Evolutionary conservation across 2,113 vertebrate genomes (phyloP).

Genomic region (Myotis davidii): DNA sequence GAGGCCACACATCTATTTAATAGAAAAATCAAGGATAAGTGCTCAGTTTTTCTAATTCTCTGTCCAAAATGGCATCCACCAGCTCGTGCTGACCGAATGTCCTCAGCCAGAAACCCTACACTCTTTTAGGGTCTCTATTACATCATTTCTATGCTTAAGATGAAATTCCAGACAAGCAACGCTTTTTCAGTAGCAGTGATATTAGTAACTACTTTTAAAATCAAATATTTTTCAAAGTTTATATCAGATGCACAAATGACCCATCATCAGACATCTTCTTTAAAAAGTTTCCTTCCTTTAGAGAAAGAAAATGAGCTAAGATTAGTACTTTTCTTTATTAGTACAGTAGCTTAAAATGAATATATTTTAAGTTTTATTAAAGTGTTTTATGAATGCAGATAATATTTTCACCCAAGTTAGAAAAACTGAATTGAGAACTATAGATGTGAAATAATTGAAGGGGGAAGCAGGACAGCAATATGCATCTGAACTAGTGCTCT

Average conservation of each 20-base stretch:
- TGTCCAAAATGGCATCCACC: not conserved
- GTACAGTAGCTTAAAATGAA: not conserved
- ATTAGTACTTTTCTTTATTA: not conserved
- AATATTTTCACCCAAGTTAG: not conserved
- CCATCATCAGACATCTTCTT: not conserved
- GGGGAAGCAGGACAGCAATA: not conserved
- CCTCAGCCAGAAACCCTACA: not conserved
- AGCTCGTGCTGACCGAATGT: not conserved
- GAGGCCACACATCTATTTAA: not conserved
- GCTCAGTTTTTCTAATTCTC: not conserved
- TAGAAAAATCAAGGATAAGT: not conserved
- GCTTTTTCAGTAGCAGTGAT: not conserved
- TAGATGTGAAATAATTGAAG: not conserved
- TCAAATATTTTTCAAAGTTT: not conserved
- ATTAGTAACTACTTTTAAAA: constrained; percentile 12
- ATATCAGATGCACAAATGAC: not conserved
- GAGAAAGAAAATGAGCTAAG: not conserved
- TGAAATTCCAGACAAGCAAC: not conserved
- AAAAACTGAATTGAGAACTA: not conserved
- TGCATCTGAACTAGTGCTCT: not conserved
- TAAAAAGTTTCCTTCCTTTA: not conserved
- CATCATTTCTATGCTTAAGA: not conserved
- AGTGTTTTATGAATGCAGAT: not conserved
- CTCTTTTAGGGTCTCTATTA: not conserved
- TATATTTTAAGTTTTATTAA: not conserved